Conservation (phyloP, 2,888 invertebrate genomes). For the Erebia epiphron region DNA sequence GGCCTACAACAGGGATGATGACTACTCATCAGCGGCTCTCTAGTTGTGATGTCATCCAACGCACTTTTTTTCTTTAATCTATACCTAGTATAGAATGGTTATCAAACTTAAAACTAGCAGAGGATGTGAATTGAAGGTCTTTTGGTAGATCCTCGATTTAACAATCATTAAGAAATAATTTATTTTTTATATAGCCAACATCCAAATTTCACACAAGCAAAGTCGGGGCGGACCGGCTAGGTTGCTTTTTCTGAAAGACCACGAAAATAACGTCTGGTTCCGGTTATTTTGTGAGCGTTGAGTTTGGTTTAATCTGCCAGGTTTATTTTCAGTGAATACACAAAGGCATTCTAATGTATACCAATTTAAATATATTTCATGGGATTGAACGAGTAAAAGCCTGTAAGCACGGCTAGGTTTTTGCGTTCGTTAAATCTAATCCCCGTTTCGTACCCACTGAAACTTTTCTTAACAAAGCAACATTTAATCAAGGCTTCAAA, state of each 20-base stretch:
- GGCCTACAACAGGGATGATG: too few relatives aligned
- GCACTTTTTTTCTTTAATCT: too few relatives aligned
- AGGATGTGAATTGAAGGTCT: too few relatives aligned
- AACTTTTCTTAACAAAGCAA: not conserved
- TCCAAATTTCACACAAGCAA: too few relatives aligned
- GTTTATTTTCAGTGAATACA: not conserved
- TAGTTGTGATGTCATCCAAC: too few relatives aligned
- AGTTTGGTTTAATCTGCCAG: slow-evolving; percentile 1
- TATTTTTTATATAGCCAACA: too few relatives aligned
- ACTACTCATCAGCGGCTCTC: too few relatives aligned
- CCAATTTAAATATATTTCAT: not conserved
- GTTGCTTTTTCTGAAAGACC: not conserved
- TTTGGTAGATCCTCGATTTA: too few relatives aligned
- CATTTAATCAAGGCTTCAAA: not conserved
- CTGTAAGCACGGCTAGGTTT: not conserved
- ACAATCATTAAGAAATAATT: too few relatives aligned
- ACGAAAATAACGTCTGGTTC: not conserved
- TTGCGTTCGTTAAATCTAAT: not conserved
- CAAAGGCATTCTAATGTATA: not conserved
- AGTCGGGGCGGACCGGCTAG: not conserved
- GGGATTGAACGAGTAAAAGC: not conserved
- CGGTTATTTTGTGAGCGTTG: not conserved
- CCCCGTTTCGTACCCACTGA: not conserved
- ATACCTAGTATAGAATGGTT: too few relatives aligned
- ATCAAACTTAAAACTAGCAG: too few relatives aligned